Evolutionary conservation across 2,797 vertebrate species (phyloP).

Genomic region (Peromyscus nudipes): DNA sequence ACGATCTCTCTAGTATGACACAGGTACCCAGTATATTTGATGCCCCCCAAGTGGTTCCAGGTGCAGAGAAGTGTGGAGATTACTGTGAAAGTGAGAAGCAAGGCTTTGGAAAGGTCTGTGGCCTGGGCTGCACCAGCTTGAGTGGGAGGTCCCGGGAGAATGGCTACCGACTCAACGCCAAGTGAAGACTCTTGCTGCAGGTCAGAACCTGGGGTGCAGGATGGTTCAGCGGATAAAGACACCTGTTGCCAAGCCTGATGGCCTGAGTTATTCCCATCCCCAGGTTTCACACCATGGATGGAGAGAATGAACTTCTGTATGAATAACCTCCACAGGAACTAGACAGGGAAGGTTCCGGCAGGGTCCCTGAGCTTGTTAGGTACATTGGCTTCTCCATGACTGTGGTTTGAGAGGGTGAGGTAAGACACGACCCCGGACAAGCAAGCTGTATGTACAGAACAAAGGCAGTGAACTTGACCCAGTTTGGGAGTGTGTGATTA

Average conservation of each 20-base stretch:
- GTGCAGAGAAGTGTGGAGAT: constrained; percentile 32
- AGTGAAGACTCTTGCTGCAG: constrained; percentile 79
- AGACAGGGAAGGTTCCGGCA: background rate
- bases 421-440: background rate
- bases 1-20: background rate
- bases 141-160: background rate
- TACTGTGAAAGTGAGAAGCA: background rate
- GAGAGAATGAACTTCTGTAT: background rate
- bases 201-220: constrained; percentile 83
- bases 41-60: background rate
- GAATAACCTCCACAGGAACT: background rate
- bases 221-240: background rate
- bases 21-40: background rate
- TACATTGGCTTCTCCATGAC: background rate
- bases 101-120: background rate
- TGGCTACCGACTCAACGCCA: background rate
- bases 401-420: background rate
- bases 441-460: background rate
- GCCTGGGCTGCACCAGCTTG: background rate
- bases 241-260: background rate
- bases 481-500: background rate
- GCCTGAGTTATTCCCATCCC: background rate
- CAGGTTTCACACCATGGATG: background rate
- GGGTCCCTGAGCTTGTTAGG: background rate
- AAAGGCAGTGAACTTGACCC: background rate